Conservation (phyloP, 2,113 vertebrate genomes). For the Aspidoscelis tigris region DNA sequence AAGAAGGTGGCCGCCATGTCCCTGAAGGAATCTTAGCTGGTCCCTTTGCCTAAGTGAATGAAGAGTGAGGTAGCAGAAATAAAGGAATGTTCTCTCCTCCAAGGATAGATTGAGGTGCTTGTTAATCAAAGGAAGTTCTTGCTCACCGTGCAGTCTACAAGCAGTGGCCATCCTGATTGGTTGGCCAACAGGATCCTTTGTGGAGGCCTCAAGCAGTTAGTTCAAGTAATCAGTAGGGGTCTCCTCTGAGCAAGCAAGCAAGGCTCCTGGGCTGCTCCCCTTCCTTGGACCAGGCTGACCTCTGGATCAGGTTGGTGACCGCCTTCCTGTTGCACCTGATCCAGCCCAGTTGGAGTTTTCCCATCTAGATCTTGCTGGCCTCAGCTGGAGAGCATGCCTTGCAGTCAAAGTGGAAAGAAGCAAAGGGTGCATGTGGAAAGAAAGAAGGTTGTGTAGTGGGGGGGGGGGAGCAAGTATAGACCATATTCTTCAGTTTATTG, state of each 20-base stretch:
- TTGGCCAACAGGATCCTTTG: no score
- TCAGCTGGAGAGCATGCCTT: neutral
- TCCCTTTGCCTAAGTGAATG: slow-evolving; percentile 15
- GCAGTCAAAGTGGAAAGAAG: neutral
- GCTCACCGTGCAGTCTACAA: neutral
- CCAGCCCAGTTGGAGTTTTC: neutral
- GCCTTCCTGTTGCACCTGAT: neutral
- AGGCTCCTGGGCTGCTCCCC: neutral
- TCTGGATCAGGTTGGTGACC: neutral
- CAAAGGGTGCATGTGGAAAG: neutral
- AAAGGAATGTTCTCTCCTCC: neutral
- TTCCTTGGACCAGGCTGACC: neutral
- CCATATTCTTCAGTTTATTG: neutral
- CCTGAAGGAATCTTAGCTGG: neutral
- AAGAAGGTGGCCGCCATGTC: neutral
- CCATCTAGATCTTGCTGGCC: no score
- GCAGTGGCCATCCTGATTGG: neutral
- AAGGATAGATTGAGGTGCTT: neutral
- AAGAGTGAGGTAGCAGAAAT: slow-evolving; percentile 42
- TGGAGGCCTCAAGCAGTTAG: neutral
- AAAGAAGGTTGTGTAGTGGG: neutral
- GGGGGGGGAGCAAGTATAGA: neutral
- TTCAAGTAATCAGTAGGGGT: neutral
- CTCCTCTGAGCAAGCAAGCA: neutral
- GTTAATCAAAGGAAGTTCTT: neutral